These are phyloP conservation scores for Campodea augens DNA, from an alignment of 1,140 invertebrate genomes.

Conservation along the genomic window DNA sequence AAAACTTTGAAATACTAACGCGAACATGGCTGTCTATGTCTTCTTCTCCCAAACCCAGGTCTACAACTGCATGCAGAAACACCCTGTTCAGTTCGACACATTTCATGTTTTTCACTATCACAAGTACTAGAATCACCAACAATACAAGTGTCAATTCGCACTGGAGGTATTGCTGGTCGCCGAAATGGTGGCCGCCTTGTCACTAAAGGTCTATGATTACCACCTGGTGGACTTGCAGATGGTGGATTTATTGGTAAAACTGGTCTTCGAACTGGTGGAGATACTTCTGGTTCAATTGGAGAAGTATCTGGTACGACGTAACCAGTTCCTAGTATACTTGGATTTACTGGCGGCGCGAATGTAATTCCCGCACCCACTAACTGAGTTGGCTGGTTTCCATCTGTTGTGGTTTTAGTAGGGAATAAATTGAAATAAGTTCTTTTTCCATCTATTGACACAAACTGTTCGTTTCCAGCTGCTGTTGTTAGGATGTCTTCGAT, in stretches of 20 bases:
- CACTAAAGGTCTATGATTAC: too few species aligned
- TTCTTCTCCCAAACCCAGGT: constrained; percentile 57
- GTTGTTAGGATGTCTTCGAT: constrained; percentile 37
- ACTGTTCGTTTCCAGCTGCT: constrained; percentile 54
- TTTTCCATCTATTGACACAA: constrained; percentile 81
- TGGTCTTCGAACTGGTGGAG: not conserved
- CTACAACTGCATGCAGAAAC: constrained; percentile 82
- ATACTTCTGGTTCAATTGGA: not conserved
- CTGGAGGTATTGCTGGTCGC: constrained; percentile 11
- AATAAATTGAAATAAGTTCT: constrained; percentile 71
- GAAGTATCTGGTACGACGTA: too few species aligned
- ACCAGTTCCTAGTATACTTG: not conserved
- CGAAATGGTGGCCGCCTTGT: constrained; percentile 9
- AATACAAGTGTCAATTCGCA: constrained; percentile 77
- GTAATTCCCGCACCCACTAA: not conserved
- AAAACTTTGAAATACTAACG: constrained; percentile 25
- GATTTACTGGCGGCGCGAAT: not conserved
- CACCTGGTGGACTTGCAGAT: not conserved
- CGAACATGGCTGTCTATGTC: constrained; percentile 57
- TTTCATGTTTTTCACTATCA: constrained; percentile 64
- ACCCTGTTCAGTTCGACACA: constrained; percentile 66
- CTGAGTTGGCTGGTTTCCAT: not conserved
- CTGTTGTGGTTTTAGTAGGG: constrained; percentile 12
- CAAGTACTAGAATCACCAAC: constrained; percentile 85
- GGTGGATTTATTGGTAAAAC: not conserved